Base-by-base conservation (phyloP, 2,888 invertebrate species). In the Tortrix viridana region DNA sequence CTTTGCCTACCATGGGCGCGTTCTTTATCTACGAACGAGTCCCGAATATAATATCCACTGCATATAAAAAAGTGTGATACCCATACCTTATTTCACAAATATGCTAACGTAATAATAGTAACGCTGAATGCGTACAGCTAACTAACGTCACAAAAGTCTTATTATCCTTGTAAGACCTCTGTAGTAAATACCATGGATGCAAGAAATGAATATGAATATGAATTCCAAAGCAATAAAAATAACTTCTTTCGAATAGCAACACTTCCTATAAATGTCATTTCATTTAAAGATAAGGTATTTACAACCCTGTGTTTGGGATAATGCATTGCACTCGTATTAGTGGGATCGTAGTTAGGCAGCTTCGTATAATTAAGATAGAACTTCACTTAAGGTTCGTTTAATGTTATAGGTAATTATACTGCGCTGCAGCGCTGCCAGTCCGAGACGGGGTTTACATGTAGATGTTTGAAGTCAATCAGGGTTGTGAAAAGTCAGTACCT, bases 151-250 rank as follows among this genome's bases (percentile, higher is more conserved):
- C n/a, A n/a, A n/a, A 53, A 48, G 50, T 54, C 54, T 55, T 65
- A 62, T 57, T 55, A 56, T 43, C 61, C 65, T 56, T 62, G 62
- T 44, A 20, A 44, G 5, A 57, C 59, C 53, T 67, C 59, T 41
- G 44, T 43, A n/a, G n/a, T n/a, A n/a, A n/a, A n/a, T n/a, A n/a
- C n/a, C n/a, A n/a, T n/a, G n/a, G n/a, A n/a, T n/a, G n/a, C n/a
- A n/a, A n/a, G n/a, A n/a, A n/a, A n/a, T n/a, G n/a, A n/a, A n/a
- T n/a, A n/a, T n/a, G n/a, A n/a, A n/a, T n/a, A n/a, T n/a, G n/a
- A n/a, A n/a, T n/a, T n/a, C n/a, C n/a, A n/a, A n/a, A 41, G 41
- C 41, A 16, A 43, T 16, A 43, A 16, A 43, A 43, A 43, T 7
- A 26, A 7, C 7, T 23, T 23, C 23, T 26, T 7, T 26, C 26